Base-by-base conservation (phyloP, 2,113 vertebrate genomes). In the Macrotis lagotis region DNA sequence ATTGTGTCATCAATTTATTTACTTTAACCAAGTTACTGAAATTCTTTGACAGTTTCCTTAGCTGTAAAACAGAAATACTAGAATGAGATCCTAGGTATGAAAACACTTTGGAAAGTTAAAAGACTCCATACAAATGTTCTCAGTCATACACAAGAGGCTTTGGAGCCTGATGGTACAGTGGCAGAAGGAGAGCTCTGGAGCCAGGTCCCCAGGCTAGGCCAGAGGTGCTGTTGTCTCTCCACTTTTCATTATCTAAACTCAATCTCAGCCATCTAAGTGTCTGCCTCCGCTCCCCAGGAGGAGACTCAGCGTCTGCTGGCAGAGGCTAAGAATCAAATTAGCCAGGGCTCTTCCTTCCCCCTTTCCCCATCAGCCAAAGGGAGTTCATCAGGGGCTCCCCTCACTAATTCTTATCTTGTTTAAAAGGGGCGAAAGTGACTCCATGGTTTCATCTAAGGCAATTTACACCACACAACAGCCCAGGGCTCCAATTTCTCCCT, bases 261-360 rank as follows among this genome's bases (percentile, higher is more conserved):
- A 98, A 97, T 95, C 8, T 90, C 91, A 92, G 97, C 97, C 96
- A 19, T 89, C 96, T 96, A 50, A 0, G 59, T 91, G 98, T 97
- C 98, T 97, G 96, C 96, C 96, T 96, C 97, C 0, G 0, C 95
- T 97, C 97, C 96, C 97, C 0, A 8, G 97, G 98, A 98, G 98
- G 98, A 98, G 98, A 92, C 97, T 95, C 88, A 95, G 96, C 94
- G 98, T 98, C 97, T 97, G 83, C 97, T 97, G 97, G 96, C 97
- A 94, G 97, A 98, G 96, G 94, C 0, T 49, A 89, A 95, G 98
- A 98, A 99, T 99, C 98, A 96, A 98, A 99, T 99, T 99, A 98
- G 98, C 95, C 95, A 89, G 9, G 51, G 97, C 97, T 98, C 97
- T 97, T 96, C 97, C 92, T 96, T 97, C 96, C 31, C 97, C 98